phyloP scores from a whole-genome alignment of 2,797 vertebrate genomes.

The Crocodylus rhombifer region DNA sequence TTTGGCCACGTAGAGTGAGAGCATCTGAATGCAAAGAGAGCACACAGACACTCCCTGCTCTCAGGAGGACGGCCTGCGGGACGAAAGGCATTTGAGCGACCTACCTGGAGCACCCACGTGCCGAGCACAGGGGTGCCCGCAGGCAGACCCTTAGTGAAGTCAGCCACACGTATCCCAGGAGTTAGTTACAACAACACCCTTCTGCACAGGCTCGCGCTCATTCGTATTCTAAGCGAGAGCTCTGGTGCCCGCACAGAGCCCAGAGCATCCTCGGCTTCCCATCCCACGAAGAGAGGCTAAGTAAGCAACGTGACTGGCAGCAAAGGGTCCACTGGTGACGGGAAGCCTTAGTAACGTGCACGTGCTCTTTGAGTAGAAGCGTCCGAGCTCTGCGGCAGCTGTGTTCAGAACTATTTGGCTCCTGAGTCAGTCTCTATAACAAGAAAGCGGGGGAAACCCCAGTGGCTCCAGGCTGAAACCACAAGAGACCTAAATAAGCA shows the following conservation, averaged over 20 bases:
- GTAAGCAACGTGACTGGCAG: too few species aligned
- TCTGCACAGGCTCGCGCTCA: not conserved
- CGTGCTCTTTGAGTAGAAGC: not conserved
- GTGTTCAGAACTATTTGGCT: not conserved
- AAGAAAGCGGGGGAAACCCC: not conserved
- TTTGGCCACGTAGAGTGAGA: not conserved
- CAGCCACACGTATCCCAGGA: not conserved
- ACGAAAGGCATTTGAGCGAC: not conserved
- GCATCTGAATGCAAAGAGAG: not conserved
- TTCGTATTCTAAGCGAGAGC: not conserved
- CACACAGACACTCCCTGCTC: not conserved
- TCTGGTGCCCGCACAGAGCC: not conserved
- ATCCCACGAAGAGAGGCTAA: not conserved
- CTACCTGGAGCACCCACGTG: not conserved
- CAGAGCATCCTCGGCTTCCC: too few species aligned
- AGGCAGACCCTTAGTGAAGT: not conserved
- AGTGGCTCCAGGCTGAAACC: not conserved
- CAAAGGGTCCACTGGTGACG: too few species aligned
- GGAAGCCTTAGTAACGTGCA: not conserved
- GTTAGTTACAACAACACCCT: too few species aligned
- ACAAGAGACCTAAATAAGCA: not conserved
- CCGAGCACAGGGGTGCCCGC: not conserved
- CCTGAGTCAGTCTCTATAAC: constrained; percentile 13
- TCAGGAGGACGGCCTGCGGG: not conserved
- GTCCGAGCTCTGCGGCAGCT: constrained; percentile 36